Conservation (phyloP, 2,113 vertebrate species). For the Natator depressus region DNA sequence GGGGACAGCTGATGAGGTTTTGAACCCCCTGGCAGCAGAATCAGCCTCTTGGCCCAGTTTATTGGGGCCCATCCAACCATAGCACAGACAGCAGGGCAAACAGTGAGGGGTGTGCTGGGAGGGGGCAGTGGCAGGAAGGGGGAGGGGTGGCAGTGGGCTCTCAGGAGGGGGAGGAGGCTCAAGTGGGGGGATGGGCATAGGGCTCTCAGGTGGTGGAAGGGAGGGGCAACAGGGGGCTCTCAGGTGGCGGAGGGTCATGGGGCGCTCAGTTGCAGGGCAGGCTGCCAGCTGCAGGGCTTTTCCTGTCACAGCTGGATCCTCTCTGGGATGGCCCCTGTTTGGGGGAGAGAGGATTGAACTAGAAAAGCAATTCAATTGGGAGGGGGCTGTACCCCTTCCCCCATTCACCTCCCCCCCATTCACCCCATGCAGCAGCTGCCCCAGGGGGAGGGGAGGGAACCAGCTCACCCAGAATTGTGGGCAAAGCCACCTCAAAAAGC, state of each 20-base stretch:
- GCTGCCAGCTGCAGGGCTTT: background rate
- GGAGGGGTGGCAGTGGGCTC: background rate
- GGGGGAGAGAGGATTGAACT: background rate
- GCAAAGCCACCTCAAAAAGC: background rate
- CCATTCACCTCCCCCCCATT: background rate
- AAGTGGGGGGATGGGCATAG: background rate
- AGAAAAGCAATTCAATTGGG: background rate
- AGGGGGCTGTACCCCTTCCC: background rate
- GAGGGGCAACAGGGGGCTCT: background rate
- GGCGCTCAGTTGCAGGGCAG: background rate
- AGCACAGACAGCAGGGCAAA: background rate
- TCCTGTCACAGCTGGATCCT: background rate
- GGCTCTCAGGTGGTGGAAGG: too few relatives aligned
- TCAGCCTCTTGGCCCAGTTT: background rate
- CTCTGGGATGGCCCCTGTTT: too few relatives aligned
- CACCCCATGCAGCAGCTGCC: too few relatives aligned
- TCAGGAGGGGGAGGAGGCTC: background rate
- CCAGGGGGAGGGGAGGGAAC: background rate
- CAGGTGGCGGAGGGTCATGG: background rate
- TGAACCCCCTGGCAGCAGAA: background rate
- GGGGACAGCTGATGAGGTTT: background rate
- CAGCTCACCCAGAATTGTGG: background rate
- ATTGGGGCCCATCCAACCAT: too few relatives aligned
- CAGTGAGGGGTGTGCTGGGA: background rate
- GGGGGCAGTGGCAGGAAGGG: background rate